phyloP scores from a whole-genome alignment of 2,888 invertebrate genomes.

The Apodemia zela region DNA sequence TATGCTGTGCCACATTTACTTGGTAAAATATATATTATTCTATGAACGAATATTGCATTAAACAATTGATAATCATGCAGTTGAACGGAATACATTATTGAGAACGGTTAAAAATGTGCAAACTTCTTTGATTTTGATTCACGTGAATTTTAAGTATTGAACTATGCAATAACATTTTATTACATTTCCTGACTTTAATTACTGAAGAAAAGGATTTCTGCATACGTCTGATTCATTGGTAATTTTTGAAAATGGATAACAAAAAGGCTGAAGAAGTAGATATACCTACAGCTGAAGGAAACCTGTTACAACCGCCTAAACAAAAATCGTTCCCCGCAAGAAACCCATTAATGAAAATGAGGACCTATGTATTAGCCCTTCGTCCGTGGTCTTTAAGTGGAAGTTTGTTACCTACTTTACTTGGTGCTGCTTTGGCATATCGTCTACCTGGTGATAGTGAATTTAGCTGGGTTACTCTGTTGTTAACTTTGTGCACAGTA shows the following conservation, averaged over 20 bases:
- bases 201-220: constrained; percentile 15
- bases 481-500: constrained; percentile 92
- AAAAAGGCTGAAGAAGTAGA: constrained; percentile 57
- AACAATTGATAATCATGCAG: not conserved
- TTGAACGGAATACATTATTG: not conserved
- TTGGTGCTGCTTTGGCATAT: constrained; percentile 94
- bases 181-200: not conserved
- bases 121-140: not conserved
- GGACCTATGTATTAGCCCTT: constrained; percentile 92
- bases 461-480: constrained; percentile 89
- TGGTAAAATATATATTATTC: not conserved
- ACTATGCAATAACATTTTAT: constrained; percentile 2
- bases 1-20: not conserved
- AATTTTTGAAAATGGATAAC: constrained; percentile 31
- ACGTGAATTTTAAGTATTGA: not conserved
- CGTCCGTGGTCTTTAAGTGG: constrained; percentile 97
- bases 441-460: constrained; percentile 87
- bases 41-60: not conserved
- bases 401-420: constrained; percentile 92
- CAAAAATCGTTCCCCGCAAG: constrained; percentile 52
- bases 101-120: not conserved
- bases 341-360: constrained; percentile 89
- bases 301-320: constrained; percentile 66
- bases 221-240: not conserved
- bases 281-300: constrained; percentile 60